These are phyloP conservation scores for Cyanoramphus novaezelandiae DNA, from an alignment of 2,113 vertebrate species.

Conservation along the genomic window DNA sequence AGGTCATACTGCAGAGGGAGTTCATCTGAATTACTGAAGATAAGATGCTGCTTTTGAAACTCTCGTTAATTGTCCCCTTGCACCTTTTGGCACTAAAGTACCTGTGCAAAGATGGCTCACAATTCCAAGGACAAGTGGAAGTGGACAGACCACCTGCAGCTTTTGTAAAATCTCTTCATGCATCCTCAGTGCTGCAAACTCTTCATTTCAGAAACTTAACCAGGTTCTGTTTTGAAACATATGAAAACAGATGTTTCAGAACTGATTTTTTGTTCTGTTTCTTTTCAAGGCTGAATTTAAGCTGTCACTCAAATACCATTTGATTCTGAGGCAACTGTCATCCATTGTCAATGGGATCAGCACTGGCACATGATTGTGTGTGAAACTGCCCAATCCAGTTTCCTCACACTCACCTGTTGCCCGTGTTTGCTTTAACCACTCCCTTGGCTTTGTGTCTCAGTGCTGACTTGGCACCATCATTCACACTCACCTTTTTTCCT, in stretches of 20 bases:
- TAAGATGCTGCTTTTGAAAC: neutral
- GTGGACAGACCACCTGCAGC: neutral
- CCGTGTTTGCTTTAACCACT: neutral
- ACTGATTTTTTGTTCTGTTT: neutral
- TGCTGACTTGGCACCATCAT: neutral
- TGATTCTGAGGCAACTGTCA: neutral
- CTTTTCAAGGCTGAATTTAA: neutral
- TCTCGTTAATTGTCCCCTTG: neutral
- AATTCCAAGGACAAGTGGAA: neutral
- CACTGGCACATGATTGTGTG: neutral
- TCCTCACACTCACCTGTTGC: neutral
- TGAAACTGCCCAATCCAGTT: neutral
- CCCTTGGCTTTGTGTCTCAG: slow-evolving; percentile 18
- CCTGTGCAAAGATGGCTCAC: neutral
- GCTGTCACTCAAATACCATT: neutral
- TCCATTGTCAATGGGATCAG: neutral
- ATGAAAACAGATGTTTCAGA: neutral
- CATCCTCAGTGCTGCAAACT: neutral
- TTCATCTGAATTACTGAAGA: neutral
- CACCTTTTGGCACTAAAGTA: neutral
- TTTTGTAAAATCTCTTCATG: neutral
- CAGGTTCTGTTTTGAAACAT: neutral
- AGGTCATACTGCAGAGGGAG: neutral
- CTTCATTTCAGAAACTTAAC: neutral
- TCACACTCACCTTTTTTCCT: neutral